These are phyloP conservation scores for Garra rufa DNA, from an alignment of 2,113 vertebrate genomes.

Conservation along the genomic window DNA sequence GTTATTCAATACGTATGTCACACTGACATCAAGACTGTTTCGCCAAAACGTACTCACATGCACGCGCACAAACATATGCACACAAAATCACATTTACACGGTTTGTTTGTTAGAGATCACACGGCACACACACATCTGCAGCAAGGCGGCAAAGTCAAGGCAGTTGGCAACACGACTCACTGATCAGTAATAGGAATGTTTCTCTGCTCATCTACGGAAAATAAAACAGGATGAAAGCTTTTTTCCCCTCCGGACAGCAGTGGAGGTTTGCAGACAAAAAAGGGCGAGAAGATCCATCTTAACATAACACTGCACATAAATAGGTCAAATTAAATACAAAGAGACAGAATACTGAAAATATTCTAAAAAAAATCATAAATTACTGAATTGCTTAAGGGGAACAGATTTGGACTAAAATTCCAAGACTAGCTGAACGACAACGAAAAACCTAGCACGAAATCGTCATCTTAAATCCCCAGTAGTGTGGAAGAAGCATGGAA, in stretches of 20 bases:
- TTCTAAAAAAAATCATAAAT: constrained; percentile 76
- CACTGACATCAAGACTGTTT: constrained; percentile 40
- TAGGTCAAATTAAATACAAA: constrained; percentile 82
- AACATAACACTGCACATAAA: constrained; percentile 83
- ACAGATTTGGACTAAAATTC: constrained; percentile 63
- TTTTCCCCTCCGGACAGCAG: constrained; percentile 56
- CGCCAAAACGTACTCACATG: constrained; percentile 33
- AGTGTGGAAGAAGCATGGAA: constrained; percentile 69
- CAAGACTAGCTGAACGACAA: constrained; percentile 53
- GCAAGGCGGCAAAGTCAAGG: constrained; percentile 27
- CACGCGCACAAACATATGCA: constrained; percentile 9
- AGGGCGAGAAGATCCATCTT: constrained; percentile 51
- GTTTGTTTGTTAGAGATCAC: neutral
- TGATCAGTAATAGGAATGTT: constrained; percentile 46
- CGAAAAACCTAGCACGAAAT: constrained; percentile 69
- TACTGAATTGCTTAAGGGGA: constrained; percentile 67
- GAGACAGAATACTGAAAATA: constrained; percentile 80
- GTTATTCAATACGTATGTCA: constrained; percentile 37
- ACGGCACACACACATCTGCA: constrained; percentile 23
- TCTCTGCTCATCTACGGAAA: constrained; percentile 60
- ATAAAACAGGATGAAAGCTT: constrained; percentile 33
- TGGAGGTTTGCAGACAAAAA: constrained; percentile 65
- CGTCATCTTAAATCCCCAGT: constrained; percentile 59
- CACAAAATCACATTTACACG: constrained; percentile 28
- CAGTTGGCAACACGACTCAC: constrained; percentile 35